Evolutionary conservation across 2,113 vertebrate species (phyloP), one percentile per base, ranked within the genome.

Genomic region (Hiodon alosoides): DNA sequence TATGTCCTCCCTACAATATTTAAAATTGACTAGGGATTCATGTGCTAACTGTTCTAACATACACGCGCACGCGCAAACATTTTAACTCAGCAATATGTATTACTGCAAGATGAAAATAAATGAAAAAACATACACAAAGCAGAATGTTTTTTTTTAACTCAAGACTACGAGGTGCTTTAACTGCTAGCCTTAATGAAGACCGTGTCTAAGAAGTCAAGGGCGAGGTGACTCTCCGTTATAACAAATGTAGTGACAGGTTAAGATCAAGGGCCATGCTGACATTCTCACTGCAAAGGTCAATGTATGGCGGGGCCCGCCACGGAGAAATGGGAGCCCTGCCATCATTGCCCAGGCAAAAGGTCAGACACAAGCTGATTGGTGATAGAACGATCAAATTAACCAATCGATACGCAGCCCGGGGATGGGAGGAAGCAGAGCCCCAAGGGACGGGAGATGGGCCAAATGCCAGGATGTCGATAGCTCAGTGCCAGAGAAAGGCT

Each of bases 361-460:
- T 97, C 96, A 98, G 94, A 90, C 92, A 93, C 90, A 91, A 95
- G 93, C 93, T 93, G 95, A 98, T 96, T 95, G 94, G 95, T 95
- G 94, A 98, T 96, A 95, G 94, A 97, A 96, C 94, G 93, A 98
- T 98, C 94, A 95, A 96, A 98, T 95, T 93, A 95, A 94, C 92
- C 94, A 94, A 96, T 95, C 94, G 94, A 98, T 97, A 93, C 86
- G 81, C 87, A 91, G 89, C 89, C 90, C 91, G 31, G 31, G 89
- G 90, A 93, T 92, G 90, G 88, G 89, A 92, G 92, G 89, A 92
- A 89, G 91, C 89, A 84, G 89, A 71, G 88, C 92, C 92, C 92
- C 87, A 76, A 71, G 93, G 89, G 90, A 89, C 84, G 88, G 87
- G 87, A 89, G 89, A 88, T 88, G 89, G 91, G 92, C 91, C 93